A percentile compares a stretch with the other conserved stretches of the same genome.
Conservation (phyloP, 2,113 vertebrate species). For the Pteruthius melanotis region DNA sequence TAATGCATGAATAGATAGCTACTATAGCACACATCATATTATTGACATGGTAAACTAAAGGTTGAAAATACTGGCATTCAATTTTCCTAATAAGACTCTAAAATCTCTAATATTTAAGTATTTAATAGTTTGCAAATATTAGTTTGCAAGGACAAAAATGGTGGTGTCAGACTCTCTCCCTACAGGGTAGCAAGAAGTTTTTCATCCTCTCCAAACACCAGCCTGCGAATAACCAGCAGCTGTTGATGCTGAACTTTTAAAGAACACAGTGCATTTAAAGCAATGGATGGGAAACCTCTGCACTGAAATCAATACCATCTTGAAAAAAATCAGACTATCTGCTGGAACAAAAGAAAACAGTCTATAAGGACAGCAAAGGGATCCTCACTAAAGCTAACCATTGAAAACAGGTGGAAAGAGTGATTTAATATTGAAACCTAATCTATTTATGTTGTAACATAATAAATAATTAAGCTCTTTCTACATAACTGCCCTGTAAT, state of each 20-base stretch:
- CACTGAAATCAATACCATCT: neutral
- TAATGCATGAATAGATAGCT: neutral
- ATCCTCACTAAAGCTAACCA: neutral
- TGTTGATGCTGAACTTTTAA: slow-evolving; percentile 47
- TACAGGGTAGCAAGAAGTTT: slow-evolving; percentile 45
- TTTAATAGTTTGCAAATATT: no score
- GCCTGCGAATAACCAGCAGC: slow-evolving; percentile 15
- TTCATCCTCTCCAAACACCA: slow-evolving; percentile 33
- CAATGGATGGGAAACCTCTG: neutral
- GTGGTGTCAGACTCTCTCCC: neutral
- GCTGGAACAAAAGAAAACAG: neutral
- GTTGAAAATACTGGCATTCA: neutral
- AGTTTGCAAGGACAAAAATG: neutral
- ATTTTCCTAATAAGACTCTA: neutral
- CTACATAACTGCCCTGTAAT: neutral
- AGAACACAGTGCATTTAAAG: neutral
- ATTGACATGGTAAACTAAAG: neutral
- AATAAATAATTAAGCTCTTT: neutral
- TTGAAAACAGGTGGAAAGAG: neutral
- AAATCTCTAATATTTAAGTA: neutral
- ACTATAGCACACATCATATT: neutral
- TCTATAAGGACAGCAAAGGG: neutral
- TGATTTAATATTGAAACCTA: neutral
- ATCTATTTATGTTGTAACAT: neutral
- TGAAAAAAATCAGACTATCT: neutral